Base-by-base conservation (phyloP, 2,113 vertebrate species). In the Podocnemis expansa region DNA sequence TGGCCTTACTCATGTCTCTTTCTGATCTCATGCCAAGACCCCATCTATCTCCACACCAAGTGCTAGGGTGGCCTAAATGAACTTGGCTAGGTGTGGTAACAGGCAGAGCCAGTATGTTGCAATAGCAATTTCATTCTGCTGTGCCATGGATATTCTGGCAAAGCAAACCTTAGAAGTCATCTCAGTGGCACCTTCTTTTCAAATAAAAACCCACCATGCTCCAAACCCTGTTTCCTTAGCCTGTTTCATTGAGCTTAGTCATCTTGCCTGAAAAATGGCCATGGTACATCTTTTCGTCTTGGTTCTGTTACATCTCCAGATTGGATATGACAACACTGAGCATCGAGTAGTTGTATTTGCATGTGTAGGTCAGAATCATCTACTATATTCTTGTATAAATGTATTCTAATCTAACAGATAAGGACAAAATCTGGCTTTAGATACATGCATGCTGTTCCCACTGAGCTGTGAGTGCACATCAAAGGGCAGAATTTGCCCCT, bases 401-500 rank as follows among this genome's bases (percentile, higher is more conserved):
- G 1, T 95, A 43, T 82, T 82, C 29, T 45, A 52, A 1, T 84
- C 55, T 80, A 38, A 84, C 56, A 86, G 67, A 27, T 45, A 25
- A 67, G 88, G 84, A 54, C 14, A 3, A 78, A 87, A 17, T 58
- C 31, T 1, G 5, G 16, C 27, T 0, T 0, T 60, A 47, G 67
- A 75, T 80, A 31, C 67, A 63, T 82, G 17, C 8, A 55, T 31
- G 41, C 29, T 92, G 29, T 27, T 90, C n/a, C 83, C 60, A 16
- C 55, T 91, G 10, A 56, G 38, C 31, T 67, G 29, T 54, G 6
- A 73, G 16, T 75, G 7, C 34, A 82, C 78, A 75, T 70, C 63
- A 8, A 24, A 80, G 58, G 78, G 31, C 4, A 6, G 43, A 83
- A 60, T 49, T 3, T 85, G 31, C 82, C 22, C 22, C 14, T 88